phyloP scores from a whole-genome alignment of 2,113 vertebrate genomes.

The Sander lucioperca region DNA sequence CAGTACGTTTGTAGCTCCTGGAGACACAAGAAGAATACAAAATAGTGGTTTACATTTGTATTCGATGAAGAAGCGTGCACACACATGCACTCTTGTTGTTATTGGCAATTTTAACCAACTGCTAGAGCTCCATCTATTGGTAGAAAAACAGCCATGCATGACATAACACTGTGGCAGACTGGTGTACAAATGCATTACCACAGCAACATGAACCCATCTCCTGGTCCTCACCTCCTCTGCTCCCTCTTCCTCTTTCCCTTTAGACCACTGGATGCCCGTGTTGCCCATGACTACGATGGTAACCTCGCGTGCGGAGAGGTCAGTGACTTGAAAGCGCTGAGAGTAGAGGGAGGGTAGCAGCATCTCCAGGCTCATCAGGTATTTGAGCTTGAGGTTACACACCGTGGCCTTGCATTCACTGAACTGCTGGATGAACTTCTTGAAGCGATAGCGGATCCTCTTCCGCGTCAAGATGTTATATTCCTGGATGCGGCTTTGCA shows the following conservation, averaged over 20 bases:
- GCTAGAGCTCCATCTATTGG: conserved; percentile 53
- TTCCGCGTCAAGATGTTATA: conserved; percentile 97
- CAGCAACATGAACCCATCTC: conserved; percentile 14
- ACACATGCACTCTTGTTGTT: not conserved
- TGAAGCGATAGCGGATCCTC: conserved; percentile 95
- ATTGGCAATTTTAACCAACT: not conserved
- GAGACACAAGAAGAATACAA: conserved; percentile 28
- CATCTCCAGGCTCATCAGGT: conserved; percentile 95
- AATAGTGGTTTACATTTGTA: not conserved
- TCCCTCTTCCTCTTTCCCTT: conserved; percentile 84
- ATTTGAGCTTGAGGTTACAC: conserved; percentile 95
- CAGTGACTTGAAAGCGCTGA: conserved; percentile 92
- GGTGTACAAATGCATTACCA: not conserved
- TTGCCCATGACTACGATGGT: conserved; percentile 93
- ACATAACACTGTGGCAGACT: not conserved
- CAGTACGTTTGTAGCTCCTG: conserved; percentile 94
- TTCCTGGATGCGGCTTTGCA: conserved; percentile 91
- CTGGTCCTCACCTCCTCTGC: conserved; percentile 72
- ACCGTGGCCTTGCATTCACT: conserved; percentile 92
- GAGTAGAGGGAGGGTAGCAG: conserved; percentile 92
- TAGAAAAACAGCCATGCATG: not conserved
- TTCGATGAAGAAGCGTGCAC: not conserved
- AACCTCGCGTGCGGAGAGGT: conserved; percentile 85
- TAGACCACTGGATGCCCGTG: conserved; percentile 92
- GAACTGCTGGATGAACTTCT: conserved; percentile 94